Base-by-base conservation (phyloP, 2,888 invertebrate species). In the Leptarthrus brevirostris region DNA sequence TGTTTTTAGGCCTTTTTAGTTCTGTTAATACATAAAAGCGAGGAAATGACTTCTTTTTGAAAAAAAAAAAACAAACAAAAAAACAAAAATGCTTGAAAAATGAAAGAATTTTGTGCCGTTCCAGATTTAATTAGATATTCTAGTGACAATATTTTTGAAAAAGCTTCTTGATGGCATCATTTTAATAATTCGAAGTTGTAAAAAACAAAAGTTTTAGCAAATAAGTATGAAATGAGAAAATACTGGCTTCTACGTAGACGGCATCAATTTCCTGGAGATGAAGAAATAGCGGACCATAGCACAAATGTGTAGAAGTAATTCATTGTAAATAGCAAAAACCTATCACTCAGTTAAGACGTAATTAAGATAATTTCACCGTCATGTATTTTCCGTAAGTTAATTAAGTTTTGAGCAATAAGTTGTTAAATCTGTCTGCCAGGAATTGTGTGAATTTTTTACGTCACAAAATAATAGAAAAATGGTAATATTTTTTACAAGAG, bases 281-380 rank as follows among this genome's bases (percentile, higher is more conserved):
- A 26, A 66, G 66, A 26, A 49, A 44, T 66, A 66, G 66, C 47
- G 66, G 66, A 66, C 66, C 66, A 66, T 66, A 66, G 66, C 66
- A 66, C 66, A 66, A 66, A 20, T 22, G 20, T 20, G 18, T 18
- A 20, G 53, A 20, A 53, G 53, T 18, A 53, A 53, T 14, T 47
- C 47, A 47, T 47, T 47, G 6, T 10, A 12, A 30, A 30, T 30
- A 30, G 8, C 30, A 6, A n/a, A 44, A 14, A 14, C 44, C n/a
- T 44, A 44, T 44, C 44, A 44, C 16, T 44, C 8, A 4, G n/a
- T 44, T 44, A 16, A 44, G 16, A 12, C n/a, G 44, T 44, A 44
- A 12, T 44, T 44, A 44, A 44, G 12, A 20, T 30, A 40, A 20
- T 36, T 12, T 61, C 61, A 36, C 61, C 61, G 36, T 52, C 36